phyloP scores from a whole-genome alignment of 1,140 invertebrate species.

The Chelonus insularis region DNA sequence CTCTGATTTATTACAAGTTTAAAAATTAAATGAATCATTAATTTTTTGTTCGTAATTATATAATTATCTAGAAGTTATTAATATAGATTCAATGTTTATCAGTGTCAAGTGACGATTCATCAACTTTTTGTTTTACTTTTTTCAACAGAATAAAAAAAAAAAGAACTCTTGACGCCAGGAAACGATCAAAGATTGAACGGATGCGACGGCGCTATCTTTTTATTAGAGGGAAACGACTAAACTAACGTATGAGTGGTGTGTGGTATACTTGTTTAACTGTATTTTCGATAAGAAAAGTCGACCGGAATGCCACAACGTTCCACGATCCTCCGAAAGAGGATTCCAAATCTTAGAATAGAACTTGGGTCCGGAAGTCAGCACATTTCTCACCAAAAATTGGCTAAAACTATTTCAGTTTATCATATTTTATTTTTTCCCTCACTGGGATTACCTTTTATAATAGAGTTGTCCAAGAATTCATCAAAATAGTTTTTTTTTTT shows the following conservation, averaged over 20 bases:
- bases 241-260: neutral
- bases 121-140: too few relatives aligned
- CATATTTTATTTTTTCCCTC: neutral
- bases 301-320: slow-evolving; percentile 19
- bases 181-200: slow-evolving; percentile 14
- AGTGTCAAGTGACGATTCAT: too few relatives aligned
- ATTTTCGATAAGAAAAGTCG: slow-evolving; percentile 5
- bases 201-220: slow-evolving; percentile 8
- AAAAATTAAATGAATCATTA: too few relatives aligned
- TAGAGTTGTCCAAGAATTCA: too few relatives aligned
- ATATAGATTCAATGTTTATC: too few relatives aligned
- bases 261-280: neutral
- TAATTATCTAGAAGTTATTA: too few relatives aligned
- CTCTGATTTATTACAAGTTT: too few relatives aligned
- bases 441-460: neutral
- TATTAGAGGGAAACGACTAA: slow-evolving; percentile 4
- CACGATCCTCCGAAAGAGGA: slow-evolving; percentile 6
- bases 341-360: slow-evolving; percentile 14
- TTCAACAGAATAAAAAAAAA: neutral
- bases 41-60: too few relatives aligned
- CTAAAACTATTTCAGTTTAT: neutral
- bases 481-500: too few relatives aligned
- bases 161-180: neutral
- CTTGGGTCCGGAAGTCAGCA: slow-evolving; percentile 1
- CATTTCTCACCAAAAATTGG: neutral